Conservation (phyloP, 2,113 vertebrate species). For the Geothlypis trichas region DNA sequence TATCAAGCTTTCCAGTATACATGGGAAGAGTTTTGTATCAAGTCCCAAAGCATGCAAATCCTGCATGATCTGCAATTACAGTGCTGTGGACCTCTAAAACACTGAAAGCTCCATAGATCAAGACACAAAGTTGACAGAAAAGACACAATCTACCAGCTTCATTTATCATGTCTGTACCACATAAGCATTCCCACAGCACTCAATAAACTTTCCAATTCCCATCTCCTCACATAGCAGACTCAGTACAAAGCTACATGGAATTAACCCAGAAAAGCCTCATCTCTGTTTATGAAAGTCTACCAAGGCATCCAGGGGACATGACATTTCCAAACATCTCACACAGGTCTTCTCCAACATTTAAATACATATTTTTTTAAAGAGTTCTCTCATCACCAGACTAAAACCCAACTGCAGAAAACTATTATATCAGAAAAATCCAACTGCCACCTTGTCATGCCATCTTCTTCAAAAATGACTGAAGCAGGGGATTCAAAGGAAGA, state of each 20-base stretch:
- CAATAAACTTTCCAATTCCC: neutral
- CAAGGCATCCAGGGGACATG: neutral
- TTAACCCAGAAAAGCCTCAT: neutral
- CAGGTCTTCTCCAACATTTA: neutral
- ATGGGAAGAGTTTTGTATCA: neutral
- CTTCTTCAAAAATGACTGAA: neutral
- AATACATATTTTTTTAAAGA: neutral
- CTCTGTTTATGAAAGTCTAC: neutral
- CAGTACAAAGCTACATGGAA: neutral
- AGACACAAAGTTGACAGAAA: neutral
- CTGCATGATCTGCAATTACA: neutral
- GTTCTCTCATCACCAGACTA: neutral
- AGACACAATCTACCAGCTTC: neutral
- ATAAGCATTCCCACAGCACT: neutral
- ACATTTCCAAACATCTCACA: neutral
- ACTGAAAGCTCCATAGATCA: neutral
- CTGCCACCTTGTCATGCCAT: neutral
- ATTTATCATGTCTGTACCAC: neutral
- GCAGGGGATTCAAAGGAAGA: neutral
- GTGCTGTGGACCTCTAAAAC: neutral
- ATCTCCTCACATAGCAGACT: neutral
- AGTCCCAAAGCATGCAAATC: neutral
- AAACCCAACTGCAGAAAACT: neutral
- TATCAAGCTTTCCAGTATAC: neutral
- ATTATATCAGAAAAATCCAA: neutral